A percentile compares a stretch with the other conserved stretches of the same genome.
Evolutionary conservation across 2,797 vertebrate species (phyloP).

Genomic region (Intellagama lesueurii): DNA sequence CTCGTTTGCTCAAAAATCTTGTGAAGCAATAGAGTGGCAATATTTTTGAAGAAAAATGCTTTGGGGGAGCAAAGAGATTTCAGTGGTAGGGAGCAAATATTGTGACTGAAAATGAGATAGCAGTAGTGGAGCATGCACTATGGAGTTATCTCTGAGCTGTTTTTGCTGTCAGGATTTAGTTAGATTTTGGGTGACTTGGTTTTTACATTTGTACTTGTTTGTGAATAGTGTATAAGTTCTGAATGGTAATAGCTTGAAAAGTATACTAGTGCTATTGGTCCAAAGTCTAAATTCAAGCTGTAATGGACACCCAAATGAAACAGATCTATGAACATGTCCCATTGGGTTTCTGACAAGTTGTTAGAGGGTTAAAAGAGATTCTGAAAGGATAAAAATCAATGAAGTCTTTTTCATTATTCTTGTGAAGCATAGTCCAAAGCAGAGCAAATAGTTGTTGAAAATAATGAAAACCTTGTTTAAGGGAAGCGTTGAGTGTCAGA

Average conservation of each 20-base stretch:
- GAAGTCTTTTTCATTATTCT: background rate
- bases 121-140: too few relatives aligned
- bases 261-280: too few relatives aligned
- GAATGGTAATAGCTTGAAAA: background rate
- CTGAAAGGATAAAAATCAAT: background rate
- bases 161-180: background rate
- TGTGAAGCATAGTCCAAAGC: background rate
- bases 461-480: conserved; percentile 26
- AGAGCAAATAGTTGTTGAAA: conserved; percentile 5
- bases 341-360: background rate
- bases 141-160: too few relatives aligned
- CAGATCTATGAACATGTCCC: background rate
- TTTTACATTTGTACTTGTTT: background rate
- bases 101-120: background rate
- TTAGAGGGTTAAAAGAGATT: conserved; percentile 15
- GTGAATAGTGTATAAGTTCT: too few relatives aligned
- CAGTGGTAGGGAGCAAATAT: background rate
- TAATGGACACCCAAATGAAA: background rate
- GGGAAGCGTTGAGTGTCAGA: conserved; percentile 6
- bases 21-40: too few relatives aligned
- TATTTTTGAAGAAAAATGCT: background rate
- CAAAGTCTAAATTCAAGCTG: background rate
- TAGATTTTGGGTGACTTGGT: background rate
- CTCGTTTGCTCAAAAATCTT: too few relatives aligned
- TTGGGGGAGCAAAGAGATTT: background rate